Evolutionary conservation across 2,797 vertebrate species (phyloP), one percentile per base, ranked within the genome.

Genomic region (Peromyscus nudipes): DNA sequence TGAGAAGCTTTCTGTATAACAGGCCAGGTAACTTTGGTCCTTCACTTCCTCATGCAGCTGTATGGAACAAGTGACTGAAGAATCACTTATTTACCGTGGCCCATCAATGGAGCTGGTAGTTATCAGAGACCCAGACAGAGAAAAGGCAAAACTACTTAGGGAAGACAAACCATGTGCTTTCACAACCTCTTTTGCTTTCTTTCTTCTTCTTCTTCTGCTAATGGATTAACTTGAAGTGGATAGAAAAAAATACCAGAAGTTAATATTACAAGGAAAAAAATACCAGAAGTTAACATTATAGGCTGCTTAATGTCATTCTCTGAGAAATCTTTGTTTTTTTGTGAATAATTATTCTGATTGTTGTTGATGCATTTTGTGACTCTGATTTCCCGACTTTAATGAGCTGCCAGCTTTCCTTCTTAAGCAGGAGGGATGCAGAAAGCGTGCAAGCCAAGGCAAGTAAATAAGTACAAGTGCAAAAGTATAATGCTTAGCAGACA

Each of bases 361-460:
- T 89, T 92, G 29, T 69, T 89, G 46, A 43, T 96, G 60, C 64
- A 84, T 77, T 94, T 95, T 92, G n/a, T 77, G 60, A 34, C 55
- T 96, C 82, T 95, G 60, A 96, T 95, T 96, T 94, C 34, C 43
- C 21, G 64, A 88, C 49, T 94, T 95, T 97, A 96, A 96, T 88
- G 57, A 96, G 57, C 71, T 96, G 79, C 82, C 87, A 92, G 83
- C 91, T 97, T 96, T 62, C 65, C 65, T 89, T 89, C 25, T 81
- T 91, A 88, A 9, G 60, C 65, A 82, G 52, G 43, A 93, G 76
- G 19, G 76, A 62, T n/a, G 34, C 4, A 95, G 67, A 25, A 92
- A 92, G 73, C 90, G 57, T 86, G 81, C 90, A 96, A 95, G 82
- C 4, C 43, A 82, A 73, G 19, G 71, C 34, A 94, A 79, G 31